These are phyloP conservation scores for Teleopsis dalmanni DNA, from an alignment of 1,140 invertebrate genomes.

Conservation along the genomic window DNA sequence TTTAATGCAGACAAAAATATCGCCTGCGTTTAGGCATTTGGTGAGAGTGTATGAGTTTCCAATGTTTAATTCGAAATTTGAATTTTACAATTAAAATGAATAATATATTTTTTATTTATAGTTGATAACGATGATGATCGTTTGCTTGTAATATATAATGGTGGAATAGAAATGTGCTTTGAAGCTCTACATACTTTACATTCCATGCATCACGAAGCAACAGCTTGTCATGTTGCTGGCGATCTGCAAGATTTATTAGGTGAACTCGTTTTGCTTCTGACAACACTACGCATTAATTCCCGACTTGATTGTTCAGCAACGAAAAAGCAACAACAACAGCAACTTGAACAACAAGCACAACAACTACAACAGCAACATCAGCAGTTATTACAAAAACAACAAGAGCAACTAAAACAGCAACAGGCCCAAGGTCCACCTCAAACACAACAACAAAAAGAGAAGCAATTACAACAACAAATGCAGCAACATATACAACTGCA, in stretches of 20 bases:
- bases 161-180: slow-evolving; percentile 78
- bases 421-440: slow-evolving; percentile 24
- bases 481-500: slow-evolving; percentile 30
- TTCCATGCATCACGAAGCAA: slow-evolving; percentile 90
- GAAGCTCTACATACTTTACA: slow-evolving; percentile 86
- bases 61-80: too few relatives aligned
- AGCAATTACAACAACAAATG: slow-evolving; percentile 31
- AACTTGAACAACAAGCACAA: slow-evolving; percentile 22
- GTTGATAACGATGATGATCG: slow-evolving; percentile 83
- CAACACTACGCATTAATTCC: slow-evolving; percentile 27
- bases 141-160: slow-evolving; percentile 78
- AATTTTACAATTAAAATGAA: too few relatives aligned
- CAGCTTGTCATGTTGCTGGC: slow-evolving; percentile 74
- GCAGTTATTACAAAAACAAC: slow-evolving; percentile 33
- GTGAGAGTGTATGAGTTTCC: too few relatives aligned
- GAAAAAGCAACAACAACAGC: slow-evolving; percentile 27
- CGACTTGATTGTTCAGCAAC: slow-evolving; percentile 31
- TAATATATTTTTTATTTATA: slow-evolving; percentile 9
- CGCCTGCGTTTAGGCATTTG: too few relatives aligned
- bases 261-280: slow-evolving; percentile 48
- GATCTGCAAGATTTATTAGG: slow-evolving; percentile 77
- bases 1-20: too few relatives aligned
- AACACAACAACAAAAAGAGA: slow-evolving; percentile 30
- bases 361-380: slow-evolving; percentile 26
- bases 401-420: slow-evolving; percentile 29